Percentiles rank a stretch among this genome's conserved stretches.
Conservation (phyloP, 2,888 invertebrate genomes). For the Caenorhabditis afra region DNA sequence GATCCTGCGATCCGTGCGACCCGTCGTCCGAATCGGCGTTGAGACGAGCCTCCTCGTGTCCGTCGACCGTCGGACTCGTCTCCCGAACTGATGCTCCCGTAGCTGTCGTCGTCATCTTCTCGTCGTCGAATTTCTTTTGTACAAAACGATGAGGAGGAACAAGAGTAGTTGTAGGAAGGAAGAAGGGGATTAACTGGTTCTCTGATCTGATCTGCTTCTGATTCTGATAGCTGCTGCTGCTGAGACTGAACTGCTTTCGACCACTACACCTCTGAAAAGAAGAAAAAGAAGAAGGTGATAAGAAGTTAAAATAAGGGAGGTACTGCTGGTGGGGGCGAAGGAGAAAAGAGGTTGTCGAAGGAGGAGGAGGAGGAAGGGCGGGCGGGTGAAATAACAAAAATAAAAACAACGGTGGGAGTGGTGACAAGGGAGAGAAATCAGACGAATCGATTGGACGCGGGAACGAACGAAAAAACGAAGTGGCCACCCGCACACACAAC, state of each 20-base stretch:
- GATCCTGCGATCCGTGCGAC: conserved; percentile 70
- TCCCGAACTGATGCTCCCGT: conserved; percentile 39
- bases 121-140: no score
- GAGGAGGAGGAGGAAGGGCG: no score
- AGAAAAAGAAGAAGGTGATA: not conserved
- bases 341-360: conserved; percentile 1
- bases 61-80: conserved; percentile 47
- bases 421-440: not conserved
- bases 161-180: not conserved
- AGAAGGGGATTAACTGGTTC: conserved; percentile 39
- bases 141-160: no score
- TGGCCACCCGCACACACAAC: not conserved
- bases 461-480: conserved; percentile 14
- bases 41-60: conserved; percentile 68
- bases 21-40: conserved; percentile 74
- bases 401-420: conserved; percentile 13
- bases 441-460: conserved; percentile 1
- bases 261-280: conserved; percentile 54
- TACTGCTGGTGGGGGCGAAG: not conserved
- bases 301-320: not conserved
- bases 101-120: conserved; percentile 32
- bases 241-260: conserved; percentile 40
- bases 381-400: conserved; percentile 23
- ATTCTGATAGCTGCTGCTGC: conserved; percentile 23
- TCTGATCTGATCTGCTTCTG: conserved; percentile 23